Conservation (phyloP, 2,113 vertebrate genomes). For the Stigmatopora nigra region DNA sequence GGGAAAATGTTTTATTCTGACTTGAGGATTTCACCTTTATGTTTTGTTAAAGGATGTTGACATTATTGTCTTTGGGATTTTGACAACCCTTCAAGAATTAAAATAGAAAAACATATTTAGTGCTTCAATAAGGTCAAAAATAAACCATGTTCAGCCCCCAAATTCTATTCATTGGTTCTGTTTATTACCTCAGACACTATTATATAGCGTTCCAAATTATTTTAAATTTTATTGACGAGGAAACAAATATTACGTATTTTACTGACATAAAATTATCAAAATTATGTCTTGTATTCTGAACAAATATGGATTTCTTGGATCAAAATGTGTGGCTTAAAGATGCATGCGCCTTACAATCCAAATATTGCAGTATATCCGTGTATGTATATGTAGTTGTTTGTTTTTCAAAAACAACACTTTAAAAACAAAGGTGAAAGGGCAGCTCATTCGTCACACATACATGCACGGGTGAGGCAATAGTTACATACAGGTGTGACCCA, state of each 20-base stretch:
- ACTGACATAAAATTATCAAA: background rate
- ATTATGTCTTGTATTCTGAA: background rate
- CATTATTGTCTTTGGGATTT: slow-evolving; percentile 6
- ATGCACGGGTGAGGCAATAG: slow-evolving; percentile 69
- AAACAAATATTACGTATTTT: slow-evolving; percentile 1
- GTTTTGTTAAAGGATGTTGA: slow-evolving; percentile 9
- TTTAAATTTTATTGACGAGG: slow-evolving; percentile 19
- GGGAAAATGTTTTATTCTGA: slow-evolving; percentile 14
- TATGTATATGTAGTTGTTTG: slow-evolving; percentile 2
- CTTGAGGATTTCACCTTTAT: slow-evolving; percentile 3
- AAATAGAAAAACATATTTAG: slow-evolving; percentile 3
- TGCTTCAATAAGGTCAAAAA: slow-evolving; percentile 8
- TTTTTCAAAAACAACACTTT: slow-evolving; percentile 21
- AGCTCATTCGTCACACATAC: slow-evolving; percentile 68
- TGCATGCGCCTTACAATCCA: too few species aligned
- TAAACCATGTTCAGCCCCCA: background rate
- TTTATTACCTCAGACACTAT: slow-evolving; percentile 13
- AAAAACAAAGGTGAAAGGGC: slow-evolving; percentile 64
- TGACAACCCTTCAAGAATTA: slow-evolving; percentile 17
- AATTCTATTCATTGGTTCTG: background rate
- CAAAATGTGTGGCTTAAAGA: too few species aligned
- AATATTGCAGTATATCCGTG: too few species aligned
- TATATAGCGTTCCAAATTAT: slow-evolving; percentile 34
- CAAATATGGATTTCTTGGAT: too few species aligned
- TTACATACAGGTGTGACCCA: slow-evolving; percentile 58